These are phyloP conservation scores for Melopsittacus undulatus DNA, from an alignment of 2,797 vertebrate genomes.

Conservation along the genomic window DNA sequence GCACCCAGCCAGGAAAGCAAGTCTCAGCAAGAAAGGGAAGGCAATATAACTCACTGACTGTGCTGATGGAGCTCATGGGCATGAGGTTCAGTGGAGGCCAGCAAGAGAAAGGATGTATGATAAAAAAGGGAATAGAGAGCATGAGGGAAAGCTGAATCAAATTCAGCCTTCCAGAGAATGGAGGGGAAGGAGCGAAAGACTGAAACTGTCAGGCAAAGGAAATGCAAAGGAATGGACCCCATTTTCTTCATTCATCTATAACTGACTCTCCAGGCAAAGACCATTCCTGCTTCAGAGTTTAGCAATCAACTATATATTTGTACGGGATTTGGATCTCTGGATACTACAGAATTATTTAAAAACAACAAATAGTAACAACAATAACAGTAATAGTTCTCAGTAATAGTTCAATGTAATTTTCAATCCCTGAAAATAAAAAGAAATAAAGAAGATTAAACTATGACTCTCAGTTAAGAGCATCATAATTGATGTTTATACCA, in stretches of 20 bases:
- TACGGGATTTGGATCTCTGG: neutral
- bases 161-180: neutral
- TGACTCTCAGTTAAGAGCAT: neutral
- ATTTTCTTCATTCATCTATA: neutral
- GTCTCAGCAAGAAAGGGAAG: neutral
- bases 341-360: neutral
- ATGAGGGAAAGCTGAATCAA: neutral
- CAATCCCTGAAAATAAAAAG: neutral
- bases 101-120: neutral
- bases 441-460: neutral
- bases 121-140: neutral
- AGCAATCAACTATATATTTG: neutral
- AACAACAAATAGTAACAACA: neutral
- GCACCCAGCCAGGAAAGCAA: neutral
- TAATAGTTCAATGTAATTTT: neutral
- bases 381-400: neutral
- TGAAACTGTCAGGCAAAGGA: neutral
- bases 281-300: neutral
- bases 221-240: neutral
- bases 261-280: neutral
- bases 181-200: neutral
- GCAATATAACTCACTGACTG: neutral
- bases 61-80: accelerated
- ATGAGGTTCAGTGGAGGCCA: neutral
- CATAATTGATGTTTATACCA: neutral